phyloP scores from a whole-genome alignment of 2,797 vertebrate species.

The Eutrigla gurnardus region DNA sequence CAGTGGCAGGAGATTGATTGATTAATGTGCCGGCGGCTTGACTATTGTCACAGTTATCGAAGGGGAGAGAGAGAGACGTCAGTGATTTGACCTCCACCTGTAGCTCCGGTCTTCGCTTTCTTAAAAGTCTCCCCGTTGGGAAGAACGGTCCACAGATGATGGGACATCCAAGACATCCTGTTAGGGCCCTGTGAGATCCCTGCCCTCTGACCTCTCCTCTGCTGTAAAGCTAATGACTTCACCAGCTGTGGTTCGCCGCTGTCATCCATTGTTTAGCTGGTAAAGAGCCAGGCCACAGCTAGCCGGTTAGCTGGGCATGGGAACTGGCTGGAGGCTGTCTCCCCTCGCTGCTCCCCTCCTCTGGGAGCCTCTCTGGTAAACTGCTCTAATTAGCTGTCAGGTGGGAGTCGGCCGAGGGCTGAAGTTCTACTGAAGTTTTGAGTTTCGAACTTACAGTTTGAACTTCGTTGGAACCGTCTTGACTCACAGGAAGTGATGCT shows the following conservation, averaged over 20 bases:
- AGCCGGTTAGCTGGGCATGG: constrained; percentile 60
- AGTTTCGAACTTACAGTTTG: constrained; percentile 15
- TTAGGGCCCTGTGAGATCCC: constrained; percentile 54
- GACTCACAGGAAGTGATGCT: constrained; percentile 9
- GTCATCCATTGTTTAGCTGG: constrained; percentile 49
- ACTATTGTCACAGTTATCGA: constrained; percentile 21
- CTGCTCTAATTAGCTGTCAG: constrained; percentile 18
- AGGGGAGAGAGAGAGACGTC: background rate
- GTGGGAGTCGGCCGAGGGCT: background rate
- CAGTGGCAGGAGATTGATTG: constrained; percentile 52
- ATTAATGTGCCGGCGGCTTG: constrained; percentile 52
- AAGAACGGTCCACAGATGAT: constrained; percentile 22
- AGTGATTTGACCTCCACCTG: constrained; percentile 47
- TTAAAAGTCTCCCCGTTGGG: constrained; percentile 27
- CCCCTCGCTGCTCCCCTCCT: constrained; percentile 35
- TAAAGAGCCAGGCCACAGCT: constrained; percentile 45
- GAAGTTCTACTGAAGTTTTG: too few species aligned
- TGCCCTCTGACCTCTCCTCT: constrained; percentile 52
- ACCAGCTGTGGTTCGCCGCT: constrained; percentile 58
- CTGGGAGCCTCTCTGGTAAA: constrained; percentile 62
- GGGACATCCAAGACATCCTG: constrained; percentile 55
- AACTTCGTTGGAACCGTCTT: background rate
- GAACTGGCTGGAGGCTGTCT: constrained; percentile 62
- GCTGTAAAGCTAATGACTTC: constrained; percentile 55
- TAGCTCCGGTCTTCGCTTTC: constrained; percentile 21